phyloP scores from a whole-genome alignment of 2,797 vertebrate species.

The Botia kubotai region DNA sequence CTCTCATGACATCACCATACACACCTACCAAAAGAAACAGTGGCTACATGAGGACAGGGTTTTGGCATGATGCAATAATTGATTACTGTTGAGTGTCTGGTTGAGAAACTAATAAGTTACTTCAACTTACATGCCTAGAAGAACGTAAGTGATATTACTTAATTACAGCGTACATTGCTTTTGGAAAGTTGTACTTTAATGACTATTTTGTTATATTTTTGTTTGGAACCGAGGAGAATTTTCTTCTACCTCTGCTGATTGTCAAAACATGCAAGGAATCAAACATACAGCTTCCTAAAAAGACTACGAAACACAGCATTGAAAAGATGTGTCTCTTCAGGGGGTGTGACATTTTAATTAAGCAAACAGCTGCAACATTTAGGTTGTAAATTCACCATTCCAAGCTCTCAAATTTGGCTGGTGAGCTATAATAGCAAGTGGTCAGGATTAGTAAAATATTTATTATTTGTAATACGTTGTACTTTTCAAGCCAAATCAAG shows the following conservation, averaged over 20 bases:
- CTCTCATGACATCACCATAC: conserved; percentile 96
- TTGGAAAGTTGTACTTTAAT: neutral
- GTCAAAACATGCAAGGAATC: conserved; percentile 82
- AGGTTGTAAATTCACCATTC: neutral
- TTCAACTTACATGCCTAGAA: neutral
- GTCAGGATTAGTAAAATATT: neutral
- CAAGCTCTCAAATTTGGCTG: conserved; percentile 49
- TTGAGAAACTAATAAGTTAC: neutral
- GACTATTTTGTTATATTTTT: neutral
- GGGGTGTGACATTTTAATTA: conserved; percentile 62
- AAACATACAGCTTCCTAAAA: conserved; percentile 83
- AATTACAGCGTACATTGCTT: neutral
- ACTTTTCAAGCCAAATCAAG: neutral
- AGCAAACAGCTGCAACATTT: conserved; percentile 75
- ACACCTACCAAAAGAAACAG: conserved; percentile 80
- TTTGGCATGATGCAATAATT: conserved; percentile 56
- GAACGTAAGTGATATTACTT: neutral
- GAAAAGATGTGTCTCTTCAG: conserved; percentile 66
- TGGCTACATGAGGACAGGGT: neutral
- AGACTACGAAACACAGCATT: conserved; percentile 54
- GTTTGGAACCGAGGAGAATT: conserved; percentile 2
- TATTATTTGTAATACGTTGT: neutral
- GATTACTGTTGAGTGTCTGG: conserved; percentile 22
- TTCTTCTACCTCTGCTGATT: conserved; percentile 50
- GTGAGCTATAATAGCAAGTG: neutral